A percentile compares a stretch with the other conserved stretches of the same genome.
phyloP scores from a whole-genome alignment of 2,888 invertebrate species.

The Melanotus villosus region DNA sequence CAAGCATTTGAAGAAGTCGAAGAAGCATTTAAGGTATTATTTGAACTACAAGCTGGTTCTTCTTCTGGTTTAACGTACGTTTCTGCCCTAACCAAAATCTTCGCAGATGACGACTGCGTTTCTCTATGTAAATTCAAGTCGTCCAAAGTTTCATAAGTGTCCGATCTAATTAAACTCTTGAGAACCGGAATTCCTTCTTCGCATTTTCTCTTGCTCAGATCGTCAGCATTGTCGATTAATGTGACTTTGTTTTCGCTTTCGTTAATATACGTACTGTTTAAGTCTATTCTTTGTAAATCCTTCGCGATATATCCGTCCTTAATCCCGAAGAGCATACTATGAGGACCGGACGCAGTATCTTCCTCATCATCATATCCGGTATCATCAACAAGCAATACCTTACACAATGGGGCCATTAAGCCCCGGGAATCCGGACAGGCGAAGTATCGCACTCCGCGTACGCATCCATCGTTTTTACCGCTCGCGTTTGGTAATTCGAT shows the following conservation, averaged over 20 bases:
- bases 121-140: neutral
- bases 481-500: slow-evolving; percentile 73
- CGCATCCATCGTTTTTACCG: slow-evolving; percentile 76
- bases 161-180: slow-evolving; percentile 27
- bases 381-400: slow-evolving; percentile 65
- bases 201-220: neutral
- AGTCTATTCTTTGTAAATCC: slow-evolving; percentile 26
- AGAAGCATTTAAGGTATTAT: slow-evolving; percentile 19
- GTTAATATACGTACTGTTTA: slow-evolving; percentile 48
- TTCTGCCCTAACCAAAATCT: slow-evolving; percentile 29
- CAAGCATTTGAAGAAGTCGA: slow-evolving; percentile 12
- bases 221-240: slow-evolving; percentile 59
- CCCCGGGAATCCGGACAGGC: slow-evolving; percentile 73
- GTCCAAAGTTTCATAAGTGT: slow-evolving; percentile 24
- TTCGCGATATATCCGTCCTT: slow-evolving; percentile 54
- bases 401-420: slow-evolving; percentile 74
- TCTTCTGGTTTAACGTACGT: slow-evolving; percentile 40
- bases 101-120: neutral
- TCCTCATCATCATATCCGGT: slow-evolving; percentile 69
- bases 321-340: slow-evolving; percentile 73
- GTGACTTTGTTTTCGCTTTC: slow-evolving; percentile 66
- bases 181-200: neutral
- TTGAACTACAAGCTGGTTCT: slow-evolving; percentile 17
- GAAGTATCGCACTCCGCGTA: slow-evolving; percentile 76
- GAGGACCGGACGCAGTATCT: slow-evolving; percentile 72